Percentiles rank a stretch among this genome's conserved stretches.
phyloP scores from a whole-genome alignment of 2,113 vertebrate species.

The Macquaria ambigua region DNA sequence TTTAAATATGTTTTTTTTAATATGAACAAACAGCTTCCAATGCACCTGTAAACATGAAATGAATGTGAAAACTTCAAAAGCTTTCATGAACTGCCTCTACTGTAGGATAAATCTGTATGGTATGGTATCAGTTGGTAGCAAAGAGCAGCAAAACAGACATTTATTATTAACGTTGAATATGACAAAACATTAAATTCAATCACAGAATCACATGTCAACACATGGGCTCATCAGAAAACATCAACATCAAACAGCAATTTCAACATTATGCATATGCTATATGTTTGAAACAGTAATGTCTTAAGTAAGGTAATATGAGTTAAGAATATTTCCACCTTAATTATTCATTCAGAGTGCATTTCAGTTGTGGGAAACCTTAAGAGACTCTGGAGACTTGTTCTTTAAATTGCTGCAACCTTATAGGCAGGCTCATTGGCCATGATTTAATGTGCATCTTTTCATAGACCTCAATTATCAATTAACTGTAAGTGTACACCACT shows the following conservation, averaged over 20 bases:
- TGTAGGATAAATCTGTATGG: neutral
- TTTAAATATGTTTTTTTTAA: too few relatives aligned
- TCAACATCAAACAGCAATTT: neutral
- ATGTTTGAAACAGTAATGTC: conserved; percentile 56
- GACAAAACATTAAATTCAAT: neutral
- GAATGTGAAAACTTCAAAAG: neutral
- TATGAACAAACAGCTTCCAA: neutral
- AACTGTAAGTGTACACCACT: conserved; percentile 75
- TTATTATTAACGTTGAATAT: conserved; percentile 23
- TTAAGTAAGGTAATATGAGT: conserved; percentile 63
- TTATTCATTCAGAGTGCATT: conserved; percentile 74
- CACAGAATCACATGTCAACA: conserved; percentile 15
- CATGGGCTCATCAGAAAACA: conserved; percentile 24
- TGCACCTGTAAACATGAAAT: neutral
- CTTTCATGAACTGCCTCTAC: too few relatives aligned
- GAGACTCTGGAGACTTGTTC: conserved; percentile 75
- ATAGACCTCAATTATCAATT: conserved; percentile 81
- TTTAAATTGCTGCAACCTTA: conserved; percentile 74
- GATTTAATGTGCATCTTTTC: conserved; percentile 81
- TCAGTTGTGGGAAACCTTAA: conserved; percentile 71
- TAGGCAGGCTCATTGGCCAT: conserved; percentile 70
- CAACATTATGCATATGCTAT: conserved; percentile 35
- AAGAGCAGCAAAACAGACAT: conserved; percentile 2
- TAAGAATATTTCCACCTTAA: conserved; percentile 66
- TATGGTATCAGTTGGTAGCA: neutral